Conservation (phyloP, 2,888 invertebrate genomes). For the Acanthococcus lagerstroemiae region DNA sequence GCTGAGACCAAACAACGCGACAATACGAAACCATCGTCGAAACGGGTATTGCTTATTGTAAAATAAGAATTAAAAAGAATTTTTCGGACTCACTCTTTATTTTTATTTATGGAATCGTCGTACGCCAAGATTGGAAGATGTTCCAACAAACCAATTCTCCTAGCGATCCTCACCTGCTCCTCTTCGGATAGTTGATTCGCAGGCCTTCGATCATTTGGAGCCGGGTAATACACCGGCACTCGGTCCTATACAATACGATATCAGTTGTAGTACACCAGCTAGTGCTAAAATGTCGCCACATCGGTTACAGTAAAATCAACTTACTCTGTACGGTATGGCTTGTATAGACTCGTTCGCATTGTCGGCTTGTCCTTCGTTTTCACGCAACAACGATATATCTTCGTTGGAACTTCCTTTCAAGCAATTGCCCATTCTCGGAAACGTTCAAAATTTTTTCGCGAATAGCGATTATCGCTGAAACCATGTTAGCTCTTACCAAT, state of each 20-base stretch:
- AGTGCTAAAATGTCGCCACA: neutral
- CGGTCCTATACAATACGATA: constrained; percentile 43
- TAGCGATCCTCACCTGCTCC: constrained; percentile 75
- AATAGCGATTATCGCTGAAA: no score
- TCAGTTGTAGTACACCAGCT: neutral
- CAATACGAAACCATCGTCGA: no score
- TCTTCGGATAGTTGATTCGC: constrained; percentile 62
- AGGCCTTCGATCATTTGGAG: constrained; percentile 52
- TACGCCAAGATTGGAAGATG: constrained; percentile 77
- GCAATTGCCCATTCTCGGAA: constrained; percentile 71
- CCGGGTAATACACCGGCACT: constrained; percentile 57
- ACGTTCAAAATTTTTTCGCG: no score
- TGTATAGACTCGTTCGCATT: constrained; percentile 49
- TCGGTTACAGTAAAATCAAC: constrained; percentile 33
- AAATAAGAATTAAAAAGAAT: neutral
- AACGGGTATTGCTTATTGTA: no score
- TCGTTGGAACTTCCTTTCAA: constrained; percentile 55
- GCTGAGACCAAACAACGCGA: no score
- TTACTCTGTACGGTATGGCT: constrained; percentile 49
- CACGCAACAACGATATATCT: constrained; percentile 53
- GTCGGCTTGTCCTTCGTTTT: constrained; percentile 49
- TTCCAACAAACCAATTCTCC: constrained; percentile 76
- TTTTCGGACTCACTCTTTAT: constrained; percentile 40
- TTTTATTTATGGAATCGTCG: constrained; percentile 49
- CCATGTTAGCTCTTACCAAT: no score